A percentile compares a stretch with the other conserved stretches of the same genome.
These are phyloP conservation scores for Zygaena filipendulae DNA, from an alignment of 2,888 invertebrate species.

Conservation along the genomic window DNA sequence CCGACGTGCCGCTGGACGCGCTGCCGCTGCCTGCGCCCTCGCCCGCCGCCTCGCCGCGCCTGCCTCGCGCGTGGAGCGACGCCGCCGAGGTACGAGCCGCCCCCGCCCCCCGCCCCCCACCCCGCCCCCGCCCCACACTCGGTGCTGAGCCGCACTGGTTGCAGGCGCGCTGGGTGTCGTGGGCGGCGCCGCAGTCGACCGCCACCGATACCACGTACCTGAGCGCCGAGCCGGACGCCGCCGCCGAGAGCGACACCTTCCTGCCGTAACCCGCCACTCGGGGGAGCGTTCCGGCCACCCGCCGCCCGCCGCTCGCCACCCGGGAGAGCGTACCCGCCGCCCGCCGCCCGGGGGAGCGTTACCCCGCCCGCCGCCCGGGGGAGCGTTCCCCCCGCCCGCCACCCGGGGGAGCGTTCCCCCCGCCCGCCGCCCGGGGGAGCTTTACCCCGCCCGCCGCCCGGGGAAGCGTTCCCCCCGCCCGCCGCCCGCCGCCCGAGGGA, in stretches of 20 bases:
- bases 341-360: no score
- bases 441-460: constrained; percentile 21
- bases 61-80: constrained; percentile 27
- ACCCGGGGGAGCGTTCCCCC: constrained; percentile 14
- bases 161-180: constrained; percentile 42
- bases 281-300: constrained; percentile 5
- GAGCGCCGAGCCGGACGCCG: constrained; percentile 31
- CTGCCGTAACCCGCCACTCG: constrained; percentile 21
- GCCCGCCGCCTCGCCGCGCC: constrained; percentile 51
- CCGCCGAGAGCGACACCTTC: constrained; percentile 31
- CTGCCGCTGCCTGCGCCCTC: constrained; percentile 81
- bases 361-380: neutral
- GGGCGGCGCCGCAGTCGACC: constrained; percentile 38
- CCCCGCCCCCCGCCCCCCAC: no score
- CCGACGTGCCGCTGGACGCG: constrained; percentile 80
- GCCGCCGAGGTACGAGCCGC: constrained; percentile 30
- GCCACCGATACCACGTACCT: constrained; percentile 44
- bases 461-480: neutral
- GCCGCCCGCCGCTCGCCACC: constrained; percentile 1
- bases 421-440: constrained; percentile 11
- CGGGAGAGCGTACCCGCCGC: no score
- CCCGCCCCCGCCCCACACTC: neutral
- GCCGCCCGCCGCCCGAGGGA: no score
- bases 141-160: constrained; percentile 3
- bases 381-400: neutral